These are phyloP conservation scores for Dysidea cf. avara DNA, from an alignment of 37 sponge, comb jelly and placozoan genomes.

Conservation along the genomic window DNA sequence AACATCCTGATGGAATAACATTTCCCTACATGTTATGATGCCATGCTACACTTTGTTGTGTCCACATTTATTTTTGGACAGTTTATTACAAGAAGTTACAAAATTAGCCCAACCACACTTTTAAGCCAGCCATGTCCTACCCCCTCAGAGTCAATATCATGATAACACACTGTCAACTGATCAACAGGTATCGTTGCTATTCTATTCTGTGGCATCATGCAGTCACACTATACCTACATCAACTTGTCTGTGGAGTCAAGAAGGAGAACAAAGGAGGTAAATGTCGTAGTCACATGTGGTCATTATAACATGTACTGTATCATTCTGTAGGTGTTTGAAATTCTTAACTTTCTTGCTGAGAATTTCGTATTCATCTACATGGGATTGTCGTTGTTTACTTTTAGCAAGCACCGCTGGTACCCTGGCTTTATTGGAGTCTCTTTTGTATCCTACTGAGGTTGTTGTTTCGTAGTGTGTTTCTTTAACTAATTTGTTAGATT, in stretches of 20 bases:
- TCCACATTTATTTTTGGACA: too few relatives aligned
- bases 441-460: constrained; percentile 58
- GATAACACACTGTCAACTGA: too few relatives aligned
- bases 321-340: constrained; percentile 77
- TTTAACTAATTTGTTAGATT: constrained; percentile 33
- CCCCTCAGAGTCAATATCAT: too few relatives aligned
- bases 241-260: constrained; percentile 86
- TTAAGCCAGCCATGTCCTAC: too few relatives aligned
- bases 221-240: constrained; percentile 94
- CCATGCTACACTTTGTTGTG: too few relatives aligned
- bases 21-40: too few relatives aligned
- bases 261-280: constrained; percentile 72
- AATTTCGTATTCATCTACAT: constrained; percentile 98
- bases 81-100: too few relatives aligned
- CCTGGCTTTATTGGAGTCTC: constrained; percentile 91
- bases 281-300: not conserved
- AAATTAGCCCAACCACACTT: too few relatives aligned
- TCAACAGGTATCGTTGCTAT: constrained; percentile 94
- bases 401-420: constrained; percentile 79
- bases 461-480: not conserved
- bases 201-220: constrained; percentile 94
- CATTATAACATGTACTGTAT: not conserved
- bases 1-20: too few relatives aligned
- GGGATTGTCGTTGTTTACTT: constrained; percentile 92
- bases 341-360: constrained; percentile 93